A percentile compares a stretch with the other conserved stretches of the same genome.
phyloP scores from a whole-genome alignment of 2,797 vertebrate species.

The Champsocephalus esox region DNA sequence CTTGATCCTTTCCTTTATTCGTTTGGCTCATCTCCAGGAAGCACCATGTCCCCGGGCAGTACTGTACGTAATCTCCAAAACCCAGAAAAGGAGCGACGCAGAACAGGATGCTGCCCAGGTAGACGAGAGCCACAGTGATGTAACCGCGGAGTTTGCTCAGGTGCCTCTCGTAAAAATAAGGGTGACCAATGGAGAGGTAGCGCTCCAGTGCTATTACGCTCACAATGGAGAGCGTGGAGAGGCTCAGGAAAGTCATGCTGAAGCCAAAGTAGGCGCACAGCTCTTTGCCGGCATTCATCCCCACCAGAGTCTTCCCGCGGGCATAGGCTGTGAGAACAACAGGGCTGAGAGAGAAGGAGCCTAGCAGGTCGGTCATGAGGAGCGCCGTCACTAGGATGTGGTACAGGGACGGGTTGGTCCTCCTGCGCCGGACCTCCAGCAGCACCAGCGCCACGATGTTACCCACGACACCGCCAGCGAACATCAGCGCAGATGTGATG shows the following conservation, averaged over 20 bases:
- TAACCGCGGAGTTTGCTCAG: constrained; percentile 58
- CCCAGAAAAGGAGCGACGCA: constrained; percentile 82
- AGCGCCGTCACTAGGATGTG: constrained; percentile 86
- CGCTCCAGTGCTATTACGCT: constrained; percentile 86
- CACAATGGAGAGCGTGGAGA: constrained; percentile 88
- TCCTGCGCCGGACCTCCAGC: constrained; percentile 75
- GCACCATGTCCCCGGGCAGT: constrained; percentile 91
- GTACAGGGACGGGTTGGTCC: constrained; percentile 76
- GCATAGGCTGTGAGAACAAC: constrained; percentile 87
- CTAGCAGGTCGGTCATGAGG: constrained; percentile 89
- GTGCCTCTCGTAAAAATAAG: constrained; percentile 70
- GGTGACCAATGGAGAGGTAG: constrained; percentile 68
- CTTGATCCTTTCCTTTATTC: rapidly evolving
- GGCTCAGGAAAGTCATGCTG: constrained; percentile 89
- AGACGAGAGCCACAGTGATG: constrained; percentile 77
- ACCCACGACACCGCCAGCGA: constrained; percentile 86
- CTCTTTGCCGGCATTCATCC: constrained; percentile 42
- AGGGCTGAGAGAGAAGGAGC: constrained; percentile 88
- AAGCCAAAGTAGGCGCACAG: constrained; percentile 87
- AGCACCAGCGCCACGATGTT: constrained; percentile 86
- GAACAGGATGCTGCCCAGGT: constrained; percentile 78
- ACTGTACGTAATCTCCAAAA: constrained; percentile 80
- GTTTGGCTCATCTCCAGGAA: constrained; percentile 76
- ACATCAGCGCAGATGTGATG: constrained; percentile 84
- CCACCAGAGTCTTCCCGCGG: constrained; percentile 70